phyloP scores from a whole-genome alignment of 2,888 invertebrate species.

The Liopterus haemorrhoidalis region DNA sequence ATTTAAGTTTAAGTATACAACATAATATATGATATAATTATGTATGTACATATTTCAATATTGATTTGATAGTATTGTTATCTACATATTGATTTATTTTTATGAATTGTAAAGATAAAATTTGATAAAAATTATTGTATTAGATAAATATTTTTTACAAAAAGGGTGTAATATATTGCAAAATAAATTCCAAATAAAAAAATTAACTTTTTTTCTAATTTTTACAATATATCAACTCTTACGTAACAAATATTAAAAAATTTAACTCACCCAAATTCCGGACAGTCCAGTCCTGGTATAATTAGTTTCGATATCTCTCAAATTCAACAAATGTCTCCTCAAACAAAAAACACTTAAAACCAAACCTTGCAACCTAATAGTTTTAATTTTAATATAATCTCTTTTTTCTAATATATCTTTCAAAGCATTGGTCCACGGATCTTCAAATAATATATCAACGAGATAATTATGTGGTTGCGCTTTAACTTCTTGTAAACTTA shows the following conservation, averaged over 20 bases:
- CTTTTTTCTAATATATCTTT: conserved; percentile 62
- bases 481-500: conserved; percentile 85
- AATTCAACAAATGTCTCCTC: conserved; percentile 70
- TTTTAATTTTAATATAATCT: conserved; percentile 73
- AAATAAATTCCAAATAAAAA: no score
- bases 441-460: conserved; percentile 72
- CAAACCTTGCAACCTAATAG: conserved; percentile 77
- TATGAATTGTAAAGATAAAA: no score
- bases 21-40: no score
- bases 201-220: no score
- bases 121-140: background rate
- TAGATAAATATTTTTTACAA: background rate
- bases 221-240: background rate
- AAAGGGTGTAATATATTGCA: background rate
- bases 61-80: no score
- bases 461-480: conserved; percentile 80
- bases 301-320: conserved; percentile 79
- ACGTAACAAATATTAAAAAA: background rate
- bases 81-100: no score
- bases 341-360: conserved; percentile 72
- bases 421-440: conserved; percentile 76
- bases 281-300: conserved; percentile 86
- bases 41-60: no score
- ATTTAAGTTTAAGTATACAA: no score
- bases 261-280: conserved; percentile 78